A percentile compares a stretch with the other conserved stretches of the same genome.
Evolutionary conservation across 2,797 vertebrate species (phyloP).

Genomic region (Pseudochromis fuscus): DNA sequence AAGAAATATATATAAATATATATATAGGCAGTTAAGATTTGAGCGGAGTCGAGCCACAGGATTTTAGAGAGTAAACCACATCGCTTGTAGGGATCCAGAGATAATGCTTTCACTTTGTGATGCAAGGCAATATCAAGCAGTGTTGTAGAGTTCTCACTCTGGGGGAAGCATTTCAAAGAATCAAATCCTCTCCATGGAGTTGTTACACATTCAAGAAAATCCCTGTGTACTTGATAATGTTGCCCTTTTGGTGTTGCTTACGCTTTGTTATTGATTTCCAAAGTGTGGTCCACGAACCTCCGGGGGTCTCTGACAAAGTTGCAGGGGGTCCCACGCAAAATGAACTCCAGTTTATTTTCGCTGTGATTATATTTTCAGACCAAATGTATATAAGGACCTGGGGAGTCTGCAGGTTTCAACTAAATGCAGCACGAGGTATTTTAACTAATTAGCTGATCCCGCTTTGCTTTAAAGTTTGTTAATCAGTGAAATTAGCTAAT

Average conservation of each 20-base stretch:
- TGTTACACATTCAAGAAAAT: constrained; percentile 76
- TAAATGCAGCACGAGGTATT: background rate
- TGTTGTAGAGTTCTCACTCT: constrained; percentile 86
- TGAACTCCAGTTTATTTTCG: constrained; percentile 25
- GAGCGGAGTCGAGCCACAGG: constrained; percentile 78
- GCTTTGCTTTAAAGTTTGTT: background rate
- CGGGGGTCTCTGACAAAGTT: constrained; percentile 47
- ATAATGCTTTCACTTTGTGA: constrained; percentile 89
- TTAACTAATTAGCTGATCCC: background rate
- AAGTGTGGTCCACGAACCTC: constrained; percentile 76
- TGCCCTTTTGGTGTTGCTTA: constrained; percentile 79
- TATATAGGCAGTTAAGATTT: constrained; percentile 64
- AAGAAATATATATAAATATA: background rate
- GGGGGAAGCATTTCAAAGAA: constrained; percentile 89
- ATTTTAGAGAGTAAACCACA: constrained; percentile 85
- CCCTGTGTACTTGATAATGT: constrained; percentile 73
- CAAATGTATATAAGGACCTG: background rate
- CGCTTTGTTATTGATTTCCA: constrained; percentile 75
- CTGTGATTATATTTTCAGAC: background rate
- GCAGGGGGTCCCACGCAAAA: constrained; percentile 46
- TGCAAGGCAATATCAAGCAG: constrained; percentile 89
- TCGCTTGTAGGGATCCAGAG: constrained; percentile 86
- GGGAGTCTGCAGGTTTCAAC: background rate
- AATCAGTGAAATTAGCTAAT: background rate
- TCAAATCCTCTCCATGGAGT: constrained; percentile 84